Conservation (phyloP, 2,888 invertebrate species). For the Rhagium mordax region DNA sequence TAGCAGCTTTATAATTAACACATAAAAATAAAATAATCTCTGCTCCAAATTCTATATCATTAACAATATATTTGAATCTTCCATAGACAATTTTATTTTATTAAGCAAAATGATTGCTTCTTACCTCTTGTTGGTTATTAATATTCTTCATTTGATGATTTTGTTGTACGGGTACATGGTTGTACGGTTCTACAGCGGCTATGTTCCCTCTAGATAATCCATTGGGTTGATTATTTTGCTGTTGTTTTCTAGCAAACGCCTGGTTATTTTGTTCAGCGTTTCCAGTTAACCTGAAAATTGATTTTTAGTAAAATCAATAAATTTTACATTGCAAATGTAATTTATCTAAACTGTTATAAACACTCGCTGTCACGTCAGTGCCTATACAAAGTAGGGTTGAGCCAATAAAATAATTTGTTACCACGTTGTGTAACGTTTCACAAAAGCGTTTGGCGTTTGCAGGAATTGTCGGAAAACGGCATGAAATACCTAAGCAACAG, state of each 20-base stretch:
- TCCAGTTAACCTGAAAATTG: conserved; percentile 64
- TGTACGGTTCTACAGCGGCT: conserved; percentile 90
- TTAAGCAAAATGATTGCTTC: conserved; percentile 2
- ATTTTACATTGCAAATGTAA: conserved; percentile 31
- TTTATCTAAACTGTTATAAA: conserved; percentile 24
- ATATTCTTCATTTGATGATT: conserved; percentile 67
- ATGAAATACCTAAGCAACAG: neutral
- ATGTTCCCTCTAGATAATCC: conserved; percentile 82
- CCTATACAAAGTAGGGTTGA: neutral
- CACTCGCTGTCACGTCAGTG: neutral
- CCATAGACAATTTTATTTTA: too few relatives aligned
- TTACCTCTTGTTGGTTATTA: conserved; percentile 69
- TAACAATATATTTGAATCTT: too few relatives aligned
- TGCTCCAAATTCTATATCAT: too few relatives aligned
- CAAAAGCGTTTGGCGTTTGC: neutral
- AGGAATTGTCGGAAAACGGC: neutral
- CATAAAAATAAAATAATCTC: too few relatives aligned
- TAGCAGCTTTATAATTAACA: too few relatives aligned
- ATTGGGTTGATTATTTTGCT: conserved; percentile 69
- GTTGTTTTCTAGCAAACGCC: conserved; percentile 64
- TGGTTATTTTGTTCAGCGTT: conserved; percentile 66
- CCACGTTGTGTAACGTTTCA: neutral
- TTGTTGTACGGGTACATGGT: conserved; percentile 80
- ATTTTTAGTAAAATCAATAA: conserved; percentile 22
- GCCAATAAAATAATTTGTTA: conserved; percentile 26